Evolutionary conservation across 1,140 invertebrate species (phyloP).

Genomic region (Nixonia krombeini): DNA sequence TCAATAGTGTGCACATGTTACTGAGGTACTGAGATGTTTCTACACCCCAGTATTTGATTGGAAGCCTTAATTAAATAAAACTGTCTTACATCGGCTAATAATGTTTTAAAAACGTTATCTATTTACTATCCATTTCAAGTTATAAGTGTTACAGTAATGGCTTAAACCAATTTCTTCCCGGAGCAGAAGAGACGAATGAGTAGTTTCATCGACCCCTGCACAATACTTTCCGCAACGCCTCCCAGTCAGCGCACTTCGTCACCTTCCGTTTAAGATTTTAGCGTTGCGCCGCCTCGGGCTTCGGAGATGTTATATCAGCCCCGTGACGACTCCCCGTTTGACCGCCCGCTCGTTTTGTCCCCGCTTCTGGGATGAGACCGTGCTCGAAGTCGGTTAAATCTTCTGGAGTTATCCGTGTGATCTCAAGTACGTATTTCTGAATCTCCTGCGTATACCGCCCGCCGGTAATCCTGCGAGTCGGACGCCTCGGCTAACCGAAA

Average conservation of each 20-base stretch:
- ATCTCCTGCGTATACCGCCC: constrained; percentile 14
- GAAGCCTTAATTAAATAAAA: no score
- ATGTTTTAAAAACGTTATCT: no score
- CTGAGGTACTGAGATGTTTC: no score
- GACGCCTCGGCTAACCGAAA: constrained; percentile 27
- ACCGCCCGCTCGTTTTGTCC: constrained; percentile 8
- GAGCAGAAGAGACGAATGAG: no score
- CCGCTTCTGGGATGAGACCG: constrained; percentile 4
- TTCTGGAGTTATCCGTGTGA: constrained; percentile 27
- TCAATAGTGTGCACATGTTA: no score
- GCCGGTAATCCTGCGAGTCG: constrained; percentile 31
- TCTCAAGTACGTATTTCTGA: constrained; percentile 30
- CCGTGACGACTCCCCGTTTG: constrained; percentile 2
- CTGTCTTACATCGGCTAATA: no score
- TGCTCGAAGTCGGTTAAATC: constrained; percentile 44
- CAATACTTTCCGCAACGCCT: no score
- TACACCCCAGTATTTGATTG: no score
- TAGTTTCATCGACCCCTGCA: no score
- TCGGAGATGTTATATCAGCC: constrained; percentile 25
- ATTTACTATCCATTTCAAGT: no score
- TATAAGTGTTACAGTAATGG: no score
- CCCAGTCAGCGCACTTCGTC: constrained; percentile 28
- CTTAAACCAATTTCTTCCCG: no score
- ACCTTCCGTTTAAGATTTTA: constrained; percentile 39
- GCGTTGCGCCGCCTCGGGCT: constrained; percentile 34